Base-by-base conservation (phyloP, 92 coral and sea anemone genomes). In the Bergia sp. region DNA sequence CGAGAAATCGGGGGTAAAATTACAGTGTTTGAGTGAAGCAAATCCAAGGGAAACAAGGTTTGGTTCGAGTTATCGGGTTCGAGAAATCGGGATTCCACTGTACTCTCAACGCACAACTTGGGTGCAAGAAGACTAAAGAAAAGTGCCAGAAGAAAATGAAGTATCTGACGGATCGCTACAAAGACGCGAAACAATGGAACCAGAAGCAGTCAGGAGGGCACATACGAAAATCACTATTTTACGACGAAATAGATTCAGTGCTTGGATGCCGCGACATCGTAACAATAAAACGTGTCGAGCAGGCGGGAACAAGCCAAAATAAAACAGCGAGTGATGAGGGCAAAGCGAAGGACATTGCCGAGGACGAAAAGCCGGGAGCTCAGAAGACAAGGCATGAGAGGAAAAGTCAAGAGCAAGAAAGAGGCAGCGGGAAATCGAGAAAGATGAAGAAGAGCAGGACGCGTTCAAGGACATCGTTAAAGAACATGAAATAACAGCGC, bases 261-360 rank as follows among this genome's bases (percentile, higher is more conserved):
- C 86, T 92, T 75, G 92, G 92, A 50, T 90, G 95, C 80, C 89
- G 91, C 23, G 93, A 92, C 73, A 85, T 92, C 73, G 87, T 92
- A 37, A 92, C 93, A 11, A 82, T 92, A 37, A 37, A 66, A 41
- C 91, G 88, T 21, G 93, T 92, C 82, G 87, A 88, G 37, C 92
- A 90, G 77, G 95, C 90, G 21, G 80, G 80, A 3, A 76, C 80
- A 43, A 76, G 50, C 23, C 42, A 42, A 76, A 76, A 44, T 43
- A 42, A 18, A 42, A 3, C 37, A 66, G 73, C 73, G 37, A 66
- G 73, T 66, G 37, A 21, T 66, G 73, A 29, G 37, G 80, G 50
- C 37, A 36, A 76, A 42, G 80, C 80, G 55, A 76, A 43, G n/a
- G 80, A 76, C 55, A 20, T 15, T 42, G 37, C 80, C 7, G 80